Evolutionary conservation across 2,797 vertebrate species (phyloP).

Genomic region (Hozukius guyotensis): DNA sequence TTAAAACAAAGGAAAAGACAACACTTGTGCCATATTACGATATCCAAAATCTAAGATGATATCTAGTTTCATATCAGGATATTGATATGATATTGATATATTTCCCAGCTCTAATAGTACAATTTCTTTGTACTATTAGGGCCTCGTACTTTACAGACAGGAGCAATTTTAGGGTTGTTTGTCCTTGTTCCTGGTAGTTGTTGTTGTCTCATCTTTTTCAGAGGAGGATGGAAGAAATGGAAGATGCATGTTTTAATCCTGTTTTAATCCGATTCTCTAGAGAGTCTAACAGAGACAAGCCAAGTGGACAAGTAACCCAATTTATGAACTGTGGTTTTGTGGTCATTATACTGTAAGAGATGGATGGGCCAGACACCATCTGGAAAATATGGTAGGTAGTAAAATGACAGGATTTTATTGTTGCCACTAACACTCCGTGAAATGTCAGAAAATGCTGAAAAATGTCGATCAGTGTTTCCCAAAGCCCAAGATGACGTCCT

Average conservation of each 20-base stretch:
- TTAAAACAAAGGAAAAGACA: too few species aligned
- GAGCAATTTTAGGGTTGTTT: slow-evolving; percentile 5
- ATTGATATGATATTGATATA: too few species aligned
- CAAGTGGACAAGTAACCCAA: not conserved
- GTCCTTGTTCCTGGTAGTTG: slow-evolving; percentile 8
- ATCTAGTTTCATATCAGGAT: too few species aligned
- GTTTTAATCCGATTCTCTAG: not conserved
- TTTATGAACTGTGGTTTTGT: not conserved
- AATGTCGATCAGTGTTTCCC: too few species aligned
- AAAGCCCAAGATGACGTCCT: too few species aligned
- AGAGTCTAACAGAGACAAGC: not conserved
- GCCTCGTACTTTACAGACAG: not conserved
- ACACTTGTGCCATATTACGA: too few species aligned
- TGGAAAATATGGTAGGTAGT: not conserved
- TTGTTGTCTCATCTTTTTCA: not conserved
- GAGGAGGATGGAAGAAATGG: not conserved
- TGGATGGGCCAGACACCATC: not conserved
- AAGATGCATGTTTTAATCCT: not conserved
- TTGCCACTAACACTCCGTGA: not conserved
- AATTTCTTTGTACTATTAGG: not conserved
- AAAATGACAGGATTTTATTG: not conserved
- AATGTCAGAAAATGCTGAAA: too few species aligned
- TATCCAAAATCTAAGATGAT: too few species aligned
- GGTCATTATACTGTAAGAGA: not conserved
- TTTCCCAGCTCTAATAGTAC: too few species aligned